Percentiles rank a stretch among this genome's conserved stretches.
phyloP scores from a whole-genome alignment of 2,797 vertebrate genomes.

The Onychomys leucogaster region DNA sequence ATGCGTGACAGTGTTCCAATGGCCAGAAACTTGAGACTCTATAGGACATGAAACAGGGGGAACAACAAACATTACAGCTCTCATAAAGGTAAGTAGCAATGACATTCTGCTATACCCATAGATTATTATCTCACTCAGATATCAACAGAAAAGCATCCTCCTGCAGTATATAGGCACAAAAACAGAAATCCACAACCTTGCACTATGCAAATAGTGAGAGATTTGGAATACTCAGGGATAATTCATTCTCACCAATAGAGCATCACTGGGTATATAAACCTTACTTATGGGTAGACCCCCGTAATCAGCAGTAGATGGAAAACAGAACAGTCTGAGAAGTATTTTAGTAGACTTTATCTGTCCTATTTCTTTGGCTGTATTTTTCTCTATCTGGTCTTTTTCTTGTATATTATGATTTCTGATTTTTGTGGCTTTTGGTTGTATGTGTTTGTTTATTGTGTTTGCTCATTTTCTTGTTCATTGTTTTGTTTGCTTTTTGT shows the following conservation, averaged over 20 bases:
- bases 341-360: not conserved
- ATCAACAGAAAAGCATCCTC: no score
- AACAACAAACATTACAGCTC: not conserved
- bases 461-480: no score
- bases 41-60: not conserved
- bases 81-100: not conserved
- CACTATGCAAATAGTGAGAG: no score
- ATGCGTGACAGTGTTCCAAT: not conserved
- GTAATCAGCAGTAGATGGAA: not conserved
- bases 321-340: not conserved
- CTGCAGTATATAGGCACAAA: no score
- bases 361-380: not conserved
- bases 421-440: not conserved
- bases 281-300: no score
- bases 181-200: no score
- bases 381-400: not conserved
- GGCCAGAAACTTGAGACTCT: not conserved
- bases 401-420: not conserved
- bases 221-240: no score
- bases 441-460: not conserved
- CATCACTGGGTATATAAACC: no score
- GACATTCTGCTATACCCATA: no score
- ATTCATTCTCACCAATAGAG: no score
- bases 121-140: not conserved
- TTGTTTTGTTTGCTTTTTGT: no score